A percentile compares a stretch with the other conserved stretches of the same genome.
Evolutionary conservation across 1,140 invertebrate species (phyloP).

Genomic region (Dendrolimus punctatus): DNA sequence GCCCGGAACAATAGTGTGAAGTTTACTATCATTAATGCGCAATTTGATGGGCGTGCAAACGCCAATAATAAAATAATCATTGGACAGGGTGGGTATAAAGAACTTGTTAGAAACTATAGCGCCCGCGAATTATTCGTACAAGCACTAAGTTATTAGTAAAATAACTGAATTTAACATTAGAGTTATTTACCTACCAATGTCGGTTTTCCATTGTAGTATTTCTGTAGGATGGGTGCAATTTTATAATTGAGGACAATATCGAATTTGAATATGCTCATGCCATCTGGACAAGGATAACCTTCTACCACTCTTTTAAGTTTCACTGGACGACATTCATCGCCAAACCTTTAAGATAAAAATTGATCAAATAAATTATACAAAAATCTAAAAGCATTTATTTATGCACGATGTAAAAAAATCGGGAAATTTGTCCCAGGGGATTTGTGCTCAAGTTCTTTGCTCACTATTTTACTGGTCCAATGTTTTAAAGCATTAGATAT

Average conservation of each 20-base stretch:
- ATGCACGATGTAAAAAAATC: background rate
- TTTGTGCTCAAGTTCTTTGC: too few species aligned
- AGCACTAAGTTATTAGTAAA: background rate
- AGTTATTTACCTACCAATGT: conserved; percentile 74
- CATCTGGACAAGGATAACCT: conserved; percentile 74
- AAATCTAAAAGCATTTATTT: background rate
- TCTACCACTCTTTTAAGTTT: conserved; percentile 81
- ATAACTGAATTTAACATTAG: background rate
- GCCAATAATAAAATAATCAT: too few species aligned
- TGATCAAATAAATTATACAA: background rate
- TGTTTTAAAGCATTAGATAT: too few species aligned
- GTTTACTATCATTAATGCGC: too few species aligned
- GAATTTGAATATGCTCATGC: conserved; percentile 79
- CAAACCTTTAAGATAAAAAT: conserved; percentile 68
- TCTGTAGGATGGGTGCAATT: conserved; percentile 77
- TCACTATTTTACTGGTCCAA: too few species aligned
- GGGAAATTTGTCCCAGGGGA: too few species aligned
- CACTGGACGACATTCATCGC: conserved; percentile 81
- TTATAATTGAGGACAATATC: conserved; percentile 85
- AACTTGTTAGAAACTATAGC: background rate
- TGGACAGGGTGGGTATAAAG: too few species aligned
- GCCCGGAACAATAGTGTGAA: too few species aligned
- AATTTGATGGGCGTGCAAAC: too few species aligned
- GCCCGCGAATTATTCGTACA: background rate
- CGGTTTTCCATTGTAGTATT: conserved; percentile 82